These are phyloP conservation scores for Cercocebus atys DNA, from an alignment of 2,113 vertebrate genomes.

Conservation along the genomic window DNA sequence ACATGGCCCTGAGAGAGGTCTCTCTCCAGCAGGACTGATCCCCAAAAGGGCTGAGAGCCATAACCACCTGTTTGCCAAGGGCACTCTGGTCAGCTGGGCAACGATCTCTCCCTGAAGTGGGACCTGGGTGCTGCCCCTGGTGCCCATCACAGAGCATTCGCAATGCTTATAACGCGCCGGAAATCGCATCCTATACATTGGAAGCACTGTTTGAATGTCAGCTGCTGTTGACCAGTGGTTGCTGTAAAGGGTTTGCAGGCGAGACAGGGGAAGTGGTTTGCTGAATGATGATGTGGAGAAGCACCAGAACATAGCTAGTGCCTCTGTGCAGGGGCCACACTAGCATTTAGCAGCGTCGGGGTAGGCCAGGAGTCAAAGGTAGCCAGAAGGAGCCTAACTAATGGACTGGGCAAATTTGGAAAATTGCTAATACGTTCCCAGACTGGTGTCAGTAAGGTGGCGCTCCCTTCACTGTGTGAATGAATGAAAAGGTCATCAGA, in stretches of 20 bases:
- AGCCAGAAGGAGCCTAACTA: slow-evolving; percentile 15
- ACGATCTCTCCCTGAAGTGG: neutral
- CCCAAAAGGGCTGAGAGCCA: neutral
- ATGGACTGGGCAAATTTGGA: slow-evolving; percentile 31
- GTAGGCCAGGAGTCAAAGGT: neutral
- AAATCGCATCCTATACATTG: neutral
- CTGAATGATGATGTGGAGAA: neutral
- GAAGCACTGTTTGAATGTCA: neutral
- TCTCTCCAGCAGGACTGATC: neutral
- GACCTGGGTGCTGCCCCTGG: neutral
- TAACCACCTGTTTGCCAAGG: neutral
- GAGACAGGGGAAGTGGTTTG: neutral
- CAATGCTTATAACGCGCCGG: neutral
- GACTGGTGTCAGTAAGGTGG: slow-evolving; percentile 6
- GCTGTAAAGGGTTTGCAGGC: neutral
- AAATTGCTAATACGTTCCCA: slow-evolving; percentile 33
- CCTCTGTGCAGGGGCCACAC: too few relatives aligned
- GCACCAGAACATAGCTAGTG: neutral
- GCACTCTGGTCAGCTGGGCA: neutral
- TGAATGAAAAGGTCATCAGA: neutral
- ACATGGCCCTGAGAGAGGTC: neutral
- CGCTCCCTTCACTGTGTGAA: neutral
- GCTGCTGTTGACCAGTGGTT: neutral
- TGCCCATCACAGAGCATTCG: fast-evolving
- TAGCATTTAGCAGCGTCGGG: neutral